A percentile compares a stretch with the other conserved stretches of the same genome.
phyloP scores from a whole-genome alignment of 2,888 invertebrate species.

The Watsonalla cultraria region DNA sequence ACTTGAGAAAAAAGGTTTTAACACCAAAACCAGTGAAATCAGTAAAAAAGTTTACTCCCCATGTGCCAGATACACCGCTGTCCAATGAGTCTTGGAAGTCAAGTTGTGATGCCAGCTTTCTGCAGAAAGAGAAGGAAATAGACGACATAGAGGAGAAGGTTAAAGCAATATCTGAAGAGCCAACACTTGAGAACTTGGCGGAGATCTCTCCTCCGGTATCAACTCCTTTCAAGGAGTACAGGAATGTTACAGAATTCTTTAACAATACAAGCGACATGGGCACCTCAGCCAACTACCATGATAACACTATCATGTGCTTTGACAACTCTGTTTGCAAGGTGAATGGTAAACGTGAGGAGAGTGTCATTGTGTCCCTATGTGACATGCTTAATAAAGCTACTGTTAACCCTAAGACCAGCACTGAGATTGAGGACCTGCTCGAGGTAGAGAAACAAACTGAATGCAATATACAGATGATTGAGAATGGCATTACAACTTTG shows the following conservation, averaged over 20 bases:
- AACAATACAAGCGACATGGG: conserved; percentile 48
- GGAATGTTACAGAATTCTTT: conserved; percentile 53
- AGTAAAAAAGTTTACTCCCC: conserved; percentile 15
- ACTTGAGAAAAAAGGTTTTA: conserved; percentile 8
- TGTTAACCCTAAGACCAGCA: conserved; percentile 32
- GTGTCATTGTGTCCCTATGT: conserved; percentile 58
- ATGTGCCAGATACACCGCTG: conserved; percentile 43
- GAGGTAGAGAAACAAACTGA: conserved; percentile 45
- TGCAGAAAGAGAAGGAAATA: conserved; percentile 60
- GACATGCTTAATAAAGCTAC: conserved; percentile 56
- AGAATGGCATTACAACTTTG: conserved; percentile 40
- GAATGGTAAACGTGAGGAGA: conserved; percentile 49
- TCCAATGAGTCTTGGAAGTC: conserved; percentile 58
- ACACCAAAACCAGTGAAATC: conserved; percentile 14
- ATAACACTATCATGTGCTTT: conserved; percentile 60
- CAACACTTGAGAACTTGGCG: conserved; percentile 44
- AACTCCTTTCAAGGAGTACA: conserved; percentile 61
- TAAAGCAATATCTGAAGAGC: conserved; percentile 32
- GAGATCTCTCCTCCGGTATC: conserved; percentile 55
- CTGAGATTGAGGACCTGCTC: conserved; percentile 43
- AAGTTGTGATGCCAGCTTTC: conserved; percentile 59
- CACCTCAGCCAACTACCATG: conserved; percentile 34
- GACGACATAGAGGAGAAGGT: conserved; percentile 44
- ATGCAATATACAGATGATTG: conserved; percentile 45
- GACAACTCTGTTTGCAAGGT: conserved; percentile 36